Evolutionary conservation across 2,797 vertebrate genomes (phyloP).

Genomic region (Gymnodraco acuticeps): DNA sequence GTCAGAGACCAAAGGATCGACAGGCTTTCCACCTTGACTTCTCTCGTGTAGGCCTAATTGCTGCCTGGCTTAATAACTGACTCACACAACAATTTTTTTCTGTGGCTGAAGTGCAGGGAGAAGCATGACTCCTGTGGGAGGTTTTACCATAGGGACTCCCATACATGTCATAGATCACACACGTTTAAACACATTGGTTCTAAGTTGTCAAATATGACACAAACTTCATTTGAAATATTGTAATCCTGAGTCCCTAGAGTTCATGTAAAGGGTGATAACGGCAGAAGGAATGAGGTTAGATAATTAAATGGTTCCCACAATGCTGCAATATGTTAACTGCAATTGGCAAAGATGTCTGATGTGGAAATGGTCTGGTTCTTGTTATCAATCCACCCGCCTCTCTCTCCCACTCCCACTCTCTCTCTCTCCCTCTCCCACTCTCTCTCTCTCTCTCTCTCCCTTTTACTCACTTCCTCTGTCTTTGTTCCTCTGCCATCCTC

Average conservation of each 20-base stretch:
- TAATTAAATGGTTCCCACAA: slow-evolving; percentile 53
- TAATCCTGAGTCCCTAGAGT: slow-evolving; percentile 22
- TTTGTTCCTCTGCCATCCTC: slow-evolving; percentile 45
- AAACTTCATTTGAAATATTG: slow-evolving; percentile 27
- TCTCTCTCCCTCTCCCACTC: background rate
- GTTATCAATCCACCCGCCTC: slow-evolving; percentile 47
- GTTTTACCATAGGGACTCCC: slow-evolving; percentile 6
- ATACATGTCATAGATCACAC: slow-evolving; percentile 24
- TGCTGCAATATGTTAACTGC: slow-evolving; percentile 57
- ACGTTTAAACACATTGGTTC: slow-evolving; percentile 27
- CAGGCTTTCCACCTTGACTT: slow-evolving; percentile 47
- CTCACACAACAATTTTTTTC: slow-evolving; percentile 47
- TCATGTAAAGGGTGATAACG: slow-evolving; percentile 27
- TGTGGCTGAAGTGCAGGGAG: slow-evolving; percentile 56
- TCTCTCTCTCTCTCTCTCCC: background rate
- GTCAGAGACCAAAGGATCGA: slow-evolving; percentile 61
- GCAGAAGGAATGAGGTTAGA: slow-evolving; percentile 23
- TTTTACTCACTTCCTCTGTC: slow-evolving; percentile 24
- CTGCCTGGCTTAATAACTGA: slow-evolving; percentile 47
- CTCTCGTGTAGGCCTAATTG: slow-evolving; percentile 55
- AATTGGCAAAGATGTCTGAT: slow-evolving; percentile 60
- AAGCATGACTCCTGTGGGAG: slow-evolving; percentile 21
- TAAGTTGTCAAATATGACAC: slow-evolving; percentile 24
- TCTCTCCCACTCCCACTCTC: background rate
- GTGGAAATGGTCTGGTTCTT: slow-evolving; percentile 62